Conservation (phyloP, 2,113 vertebrate genomes). For the Sinocyclocheilus maitianheensis region DNA sequence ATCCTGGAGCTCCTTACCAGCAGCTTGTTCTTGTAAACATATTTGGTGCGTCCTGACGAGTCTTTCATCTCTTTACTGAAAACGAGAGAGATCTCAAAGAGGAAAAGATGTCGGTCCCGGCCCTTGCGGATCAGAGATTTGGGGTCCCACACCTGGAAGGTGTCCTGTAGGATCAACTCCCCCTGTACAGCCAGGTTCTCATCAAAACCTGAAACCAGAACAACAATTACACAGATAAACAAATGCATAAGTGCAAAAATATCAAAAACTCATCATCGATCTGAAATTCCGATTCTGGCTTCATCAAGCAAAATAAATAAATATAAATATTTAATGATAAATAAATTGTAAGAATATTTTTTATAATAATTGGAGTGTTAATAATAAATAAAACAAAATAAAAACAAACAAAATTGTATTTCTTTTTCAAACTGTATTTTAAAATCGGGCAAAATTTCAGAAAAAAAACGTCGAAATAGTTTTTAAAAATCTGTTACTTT, state of each 20-base stretch:
- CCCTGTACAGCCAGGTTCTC: slow-evolving; percentile 97
- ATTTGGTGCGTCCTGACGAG: slow-evolving; percentile 96
- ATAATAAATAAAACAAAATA: too few species aligned
- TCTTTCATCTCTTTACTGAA: slow-evolving; percentile 99
- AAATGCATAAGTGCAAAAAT: background rate
- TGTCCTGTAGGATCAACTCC: slow-evolving; percentile 95
- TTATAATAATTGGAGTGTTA: too few species aligned
- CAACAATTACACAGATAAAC: background rate
- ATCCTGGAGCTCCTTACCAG: slow-evolving; percentile 77
- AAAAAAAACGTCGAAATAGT: too few species aligned
- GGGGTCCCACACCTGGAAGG: slow-evolving; percentile 99
- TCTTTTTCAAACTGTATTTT: background rate
- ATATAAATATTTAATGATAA: background rate
- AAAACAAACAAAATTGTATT: too few species aligned
- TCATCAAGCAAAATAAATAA: background rate
- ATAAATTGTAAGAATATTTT: too few species aligned
- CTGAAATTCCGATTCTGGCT: background rate
- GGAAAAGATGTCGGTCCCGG: slow-evolving; percentile 95
- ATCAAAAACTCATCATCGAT: background rate
- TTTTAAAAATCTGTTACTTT: too few species aligned
- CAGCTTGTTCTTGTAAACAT: slow-evolving; percentile 97
- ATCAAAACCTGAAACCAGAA: slow-evolving; percentile 82
- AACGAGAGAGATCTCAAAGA: slow-evolving; percentile 98
- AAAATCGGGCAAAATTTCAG: background rate
- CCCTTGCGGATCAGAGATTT: slow-evolving; percentile 98